Evolutionary conservation across 1,140 invertebrate genomes (phyloP), one percentile per base, ranked within the genome.

Genomic region (Diprion similis): DNA sequence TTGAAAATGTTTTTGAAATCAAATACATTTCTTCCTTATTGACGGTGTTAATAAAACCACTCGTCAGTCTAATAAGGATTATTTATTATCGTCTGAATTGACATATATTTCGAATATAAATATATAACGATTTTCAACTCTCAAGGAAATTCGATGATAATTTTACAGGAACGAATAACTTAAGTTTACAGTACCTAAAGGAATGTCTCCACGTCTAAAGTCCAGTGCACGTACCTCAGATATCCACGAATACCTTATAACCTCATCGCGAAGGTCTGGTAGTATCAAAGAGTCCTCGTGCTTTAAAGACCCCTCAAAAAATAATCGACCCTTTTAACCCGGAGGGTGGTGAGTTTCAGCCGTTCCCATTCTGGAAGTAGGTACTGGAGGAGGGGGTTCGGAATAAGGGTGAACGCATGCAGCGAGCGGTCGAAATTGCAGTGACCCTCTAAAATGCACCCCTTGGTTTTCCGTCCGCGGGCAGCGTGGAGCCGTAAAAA

Each of bases 251-350:
- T 37, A 37, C 24, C 24, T 37, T 37, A 37, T 6, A 37, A 3
- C 24, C 24, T 37, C 24, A 37, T 37, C 24, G 24, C 24, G 24
- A 37, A 37, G 9, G 51, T 59, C 51, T 59, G 11, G 11, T 59
- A 9, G 51, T 59, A 59, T 59, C 51, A 59, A 59, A 59, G 51
- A 59, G 51, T 17, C 11, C 11, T 17, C 51, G 51, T 59, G 51
- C 51, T 37, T 6, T 37, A 37, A 37, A 37, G 51, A 15, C 51
- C n/a, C 51, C 11, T 59, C 51, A 59, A 59, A 59, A 15, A 59
- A 59, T 59, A 59, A 59, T 59, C 51, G 51, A 59, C 51, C 51
- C 51, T 59, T 59, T 59, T 59, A 59, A 59, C 51, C 51, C 51
- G 3, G 51, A 59, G 24, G 24, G 24, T 37, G 24, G 51, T 59